Percentiles rank a stretch among this genome's conserved stretches.
Conservation (phyloP, 1,140 invertebrate genomes). For the Temnothorax curvispinosus region DNA sequence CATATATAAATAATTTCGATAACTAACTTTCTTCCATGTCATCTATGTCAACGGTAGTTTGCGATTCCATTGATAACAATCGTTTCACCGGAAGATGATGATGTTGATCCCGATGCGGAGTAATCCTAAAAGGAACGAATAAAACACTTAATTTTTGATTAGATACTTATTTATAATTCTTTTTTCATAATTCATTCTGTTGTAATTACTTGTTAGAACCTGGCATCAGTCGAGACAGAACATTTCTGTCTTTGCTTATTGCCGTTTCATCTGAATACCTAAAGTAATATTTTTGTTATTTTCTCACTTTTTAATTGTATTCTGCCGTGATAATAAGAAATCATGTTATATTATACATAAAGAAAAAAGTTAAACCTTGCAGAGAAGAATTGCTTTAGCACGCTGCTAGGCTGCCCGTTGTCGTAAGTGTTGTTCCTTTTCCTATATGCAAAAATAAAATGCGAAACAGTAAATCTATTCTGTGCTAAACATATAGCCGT, state of each 20-base stretch:
- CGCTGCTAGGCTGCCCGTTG: conserved; percentile 67
- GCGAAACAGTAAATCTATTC: conserved; percentile 5
- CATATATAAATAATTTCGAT: background rate
- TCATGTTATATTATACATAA: conserved; percentile 13
- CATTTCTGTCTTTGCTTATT: conserved; percentile 54
- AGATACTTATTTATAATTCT: conserved; percentile 23
- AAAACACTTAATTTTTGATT: background rate
- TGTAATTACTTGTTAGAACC: conserved; percentile 58
- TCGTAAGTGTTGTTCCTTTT: conserved; percentile 74
- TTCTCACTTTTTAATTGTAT: background rate
- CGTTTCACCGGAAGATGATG: conserved; percentile 71
- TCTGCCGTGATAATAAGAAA: background rate
- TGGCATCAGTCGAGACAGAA: conserved; percentile 68
- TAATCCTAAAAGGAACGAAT: background rate
- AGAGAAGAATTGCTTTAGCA: conserved; percentile 75
- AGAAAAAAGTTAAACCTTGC: conserved; percentile 62
- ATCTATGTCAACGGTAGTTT: conserved; percentile 82
- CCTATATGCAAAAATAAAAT: conserved; percentile 56
- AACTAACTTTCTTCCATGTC: conserved; percentile 83
- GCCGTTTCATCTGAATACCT: conserved; percentile 67
- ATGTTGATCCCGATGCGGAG: conserved; percentile 55
- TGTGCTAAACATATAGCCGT: background rate
- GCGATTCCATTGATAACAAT: conserved; percentile 83
- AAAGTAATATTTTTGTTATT: conserved; percentile 10
- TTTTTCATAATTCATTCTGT: background rate